These are phyloP conservation scores for Vicugna pacos DNA, from an alignment of 2,113 vertebrate species.

Conservation along the genomic window DNA sequence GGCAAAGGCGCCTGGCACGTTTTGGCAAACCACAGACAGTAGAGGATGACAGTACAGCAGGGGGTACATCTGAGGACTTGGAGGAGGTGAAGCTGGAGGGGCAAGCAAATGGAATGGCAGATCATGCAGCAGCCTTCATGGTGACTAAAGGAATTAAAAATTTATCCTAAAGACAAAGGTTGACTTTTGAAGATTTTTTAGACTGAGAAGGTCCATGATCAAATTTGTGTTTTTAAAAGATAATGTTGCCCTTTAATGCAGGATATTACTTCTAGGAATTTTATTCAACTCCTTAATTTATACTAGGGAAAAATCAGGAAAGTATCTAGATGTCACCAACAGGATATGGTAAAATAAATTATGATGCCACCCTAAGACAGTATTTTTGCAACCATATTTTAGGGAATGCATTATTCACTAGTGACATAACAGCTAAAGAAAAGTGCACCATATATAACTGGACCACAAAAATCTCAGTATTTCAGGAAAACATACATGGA, in stretches of 20 bases:
- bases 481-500: neutral
- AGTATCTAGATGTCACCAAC: neutral
- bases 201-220: neutral
- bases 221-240: neutral
- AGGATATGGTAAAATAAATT: neutral
- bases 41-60: neutral
- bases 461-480: neutral
- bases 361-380: neutral
- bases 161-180: neutral
- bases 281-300: neutral
- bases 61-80: accelerated
- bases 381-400: slow-evolving; percentile 16
- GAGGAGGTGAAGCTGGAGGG: neutral
- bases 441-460: neutral
- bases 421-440: neutral
- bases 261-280: neutral
- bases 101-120: neutral
- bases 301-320: neutral
- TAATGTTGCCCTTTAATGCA: neutral
- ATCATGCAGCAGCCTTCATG: neutral
- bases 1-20: accelerated
- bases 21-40: neutral
- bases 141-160: neutral
- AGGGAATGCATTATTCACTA: neutral
- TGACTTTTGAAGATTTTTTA: neutral